A percentile compares a stretch with the other conserved stretches of the same genome.
Evolutionary conservation across 2,888 invertebrate genomes (phyloP).

Genomic region (Eilema caniola): DNA sequence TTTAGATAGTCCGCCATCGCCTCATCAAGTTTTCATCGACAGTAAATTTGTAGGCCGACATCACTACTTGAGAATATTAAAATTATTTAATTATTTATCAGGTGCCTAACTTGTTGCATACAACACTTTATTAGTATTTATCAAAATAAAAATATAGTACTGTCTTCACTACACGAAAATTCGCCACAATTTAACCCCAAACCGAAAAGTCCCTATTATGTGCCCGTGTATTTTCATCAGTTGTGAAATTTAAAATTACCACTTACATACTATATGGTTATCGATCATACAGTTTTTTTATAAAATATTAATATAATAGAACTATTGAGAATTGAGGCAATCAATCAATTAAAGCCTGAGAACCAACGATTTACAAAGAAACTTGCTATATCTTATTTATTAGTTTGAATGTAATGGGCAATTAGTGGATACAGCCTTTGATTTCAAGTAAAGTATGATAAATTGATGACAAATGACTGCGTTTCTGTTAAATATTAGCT

Average conservation of each 20-base stretch:
- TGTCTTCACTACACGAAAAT: too few relatives aligned
- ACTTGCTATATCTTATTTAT: slow-evolving; percentile 18
- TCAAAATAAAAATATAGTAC: too few relatives aligned
- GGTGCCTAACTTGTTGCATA: too few relatives aligned
- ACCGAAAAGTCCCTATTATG: slow-evolving; percentile 5
- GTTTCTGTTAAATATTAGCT: background rate
- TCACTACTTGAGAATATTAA: too few relatives aligned
- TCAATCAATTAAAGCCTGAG: slow-evolving; percentile 45
- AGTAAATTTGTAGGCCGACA: too few relatives aligned
- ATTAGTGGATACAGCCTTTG: slow-evolving; percentile 15
- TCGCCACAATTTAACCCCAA: too few relatives aligned
- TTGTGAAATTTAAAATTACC: slow-evolving; percentile 54
- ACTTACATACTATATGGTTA: slow-evolving; percentile 55
- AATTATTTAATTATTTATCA: too few relatives aligned
- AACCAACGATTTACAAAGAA: slow-evolving; percentile 15
- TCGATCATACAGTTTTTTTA: slow-evolving; percentile 42
- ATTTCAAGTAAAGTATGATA: slow-evolving; percentile 17
- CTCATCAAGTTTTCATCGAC: too few relatives aligned
- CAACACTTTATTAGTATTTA: too few relatives aligned
- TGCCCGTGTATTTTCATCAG: slow-evolving; percentile 50
- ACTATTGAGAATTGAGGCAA: slow-evolving; percentile 39
- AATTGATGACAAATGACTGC: slow-evolving; percentile 8
- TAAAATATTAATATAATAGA: slow-evolving; percentile 21
- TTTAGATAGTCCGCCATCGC: too few relatives aligned
- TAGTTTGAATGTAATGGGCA: slow-evolving; percentile 18